phyloP scores from a whole-genome alignment of 1,140 invertebrate genomes.

The Drosophila ercepeae region DNA sequence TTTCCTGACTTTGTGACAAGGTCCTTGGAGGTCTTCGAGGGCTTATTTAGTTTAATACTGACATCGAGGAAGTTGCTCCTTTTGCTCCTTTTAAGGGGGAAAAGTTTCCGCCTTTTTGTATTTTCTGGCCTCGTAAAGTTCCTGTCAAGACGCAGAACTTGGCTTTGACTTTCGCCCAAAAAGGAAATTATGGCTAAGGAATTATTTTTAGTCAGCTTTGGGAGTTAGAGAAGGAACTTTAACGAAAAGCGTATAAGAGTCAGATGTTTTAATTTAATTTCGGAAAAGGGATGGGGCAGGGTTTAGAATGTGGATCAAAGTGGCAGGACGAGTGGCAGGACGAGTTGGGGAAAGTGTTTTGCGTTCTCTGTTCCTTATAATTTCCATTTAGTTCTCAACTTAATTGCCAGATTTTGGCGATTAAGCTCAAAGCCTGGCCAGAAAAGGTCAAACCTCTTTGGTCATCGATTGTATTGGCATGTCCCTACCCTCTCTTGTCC shows the following conservation, averaged over 20 bases:
- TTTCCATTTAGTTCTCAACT: slow-evolving; percentile 2
- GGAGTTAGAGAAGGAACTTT: slow-evolving; percentile 26
- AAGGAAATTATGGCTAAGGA: not conserved
- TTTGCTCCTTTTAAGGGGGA: not conserved
- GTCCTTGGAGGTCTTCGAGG: slow-evolving; percentile 7
- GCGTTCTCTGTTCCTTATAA: not conserved
- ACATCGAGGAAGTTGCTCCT: not conserved
- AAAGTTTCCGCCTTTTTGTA: slow-evolving; percentile 10
- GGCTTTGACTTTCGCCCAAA: slow-evolving; percentile 46
- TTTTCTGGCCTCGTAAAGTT: slow-evolving; percentile 28
- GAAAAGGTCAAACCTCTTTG: slow-evolving; percentile 33
- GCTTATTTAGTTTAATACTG: slow-evolving; percentile 16
- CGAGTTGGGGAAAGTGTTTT: not conserved
- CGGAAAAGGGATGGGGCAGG: not conserved
- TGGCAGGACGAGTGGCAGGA: not conserved
- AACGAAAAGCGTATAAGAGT: slow-evolving; percentile 5
- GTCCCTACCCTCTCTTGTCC: not conserved
- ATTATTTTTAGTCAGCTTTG: slow-evolving; percentile 43
- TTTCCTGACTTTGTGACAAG: slow-evolving; percentile 7
- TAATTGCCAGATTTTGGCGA: slow-evolving; percentile 29
- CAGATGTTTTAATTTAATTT: slow-evolving; percentile 44
- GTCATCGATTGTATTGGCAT: slow-evolving; percentile 11
- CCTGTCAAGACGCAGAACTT: slow-evolving; percentile 37
- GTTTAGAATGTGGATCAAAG: slow-evolving; percentile 32
- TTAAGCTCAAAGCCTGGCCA: not conserved